phyloP scores from a whole-genome alignment of 2,113 vertebrate genomes.

The Mionectes macconnelli region DNA sequence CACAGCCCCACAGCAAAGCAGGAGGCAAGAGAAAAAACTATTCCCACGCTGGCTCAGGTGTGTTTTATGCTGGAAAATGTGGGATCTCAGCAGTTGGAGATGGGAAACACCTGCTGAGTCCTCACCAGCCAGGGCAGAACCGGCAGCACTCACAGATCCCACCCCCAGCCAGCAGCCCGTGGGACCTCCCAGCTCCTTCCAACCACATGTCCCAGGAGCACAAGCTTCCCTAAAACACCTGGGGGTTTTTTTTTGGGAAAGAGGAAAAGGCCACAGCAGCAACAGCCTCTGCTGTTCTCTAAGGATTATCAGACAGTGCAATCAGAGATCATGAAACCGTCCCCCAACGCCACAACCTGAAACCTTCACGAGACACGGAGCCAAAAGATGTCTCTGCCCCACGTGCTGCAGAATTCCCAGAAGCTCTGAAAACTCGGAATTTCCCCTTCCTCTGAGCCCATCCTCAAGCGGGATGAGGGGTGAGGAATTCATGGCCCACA shows the following conservation, averaged over 20 bases:
- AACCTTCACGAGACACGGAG: neutral
- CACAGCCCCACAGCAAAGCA: neutral
- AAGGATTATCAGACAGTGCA: too few species aligned
- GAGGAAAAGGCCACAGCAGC: neutral
- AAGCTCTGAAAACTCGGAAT: neutral
- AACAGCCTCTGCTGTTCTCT: neutral
- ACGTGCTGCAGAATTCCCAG: fast-evolving
- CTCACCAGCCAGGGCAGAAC: fast-evolving
- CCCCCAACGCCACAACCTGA: neutral
- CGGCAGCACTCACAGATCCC: too few species aligned
- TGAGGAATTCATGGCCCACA: neutral
- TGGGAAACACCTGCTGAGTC: neutral
- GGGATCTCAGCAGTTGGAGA: neutral
- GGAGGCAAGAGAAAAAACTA: too few species aligned
- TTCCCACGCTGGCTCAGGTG: fast-evolving
- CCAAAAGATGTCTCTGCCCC: neutral
- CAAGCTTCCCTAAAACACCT: neutral
- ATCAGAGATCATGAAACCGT: neutral
- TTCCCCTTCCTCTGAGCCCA: neutral
- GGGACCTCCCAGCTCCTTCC: neutral
- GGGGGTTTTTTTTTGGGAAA: neutral
- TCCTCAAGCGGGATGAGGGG: neutral
- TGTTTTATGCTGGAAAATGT: neutral
- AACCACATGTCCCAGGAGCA: neutral
- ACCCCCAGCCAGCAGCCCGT: fast-evolving